Base-by-base conservation (phyloP, 2,888 invertebrate species). In the Acholoe squamosa region DNA sequence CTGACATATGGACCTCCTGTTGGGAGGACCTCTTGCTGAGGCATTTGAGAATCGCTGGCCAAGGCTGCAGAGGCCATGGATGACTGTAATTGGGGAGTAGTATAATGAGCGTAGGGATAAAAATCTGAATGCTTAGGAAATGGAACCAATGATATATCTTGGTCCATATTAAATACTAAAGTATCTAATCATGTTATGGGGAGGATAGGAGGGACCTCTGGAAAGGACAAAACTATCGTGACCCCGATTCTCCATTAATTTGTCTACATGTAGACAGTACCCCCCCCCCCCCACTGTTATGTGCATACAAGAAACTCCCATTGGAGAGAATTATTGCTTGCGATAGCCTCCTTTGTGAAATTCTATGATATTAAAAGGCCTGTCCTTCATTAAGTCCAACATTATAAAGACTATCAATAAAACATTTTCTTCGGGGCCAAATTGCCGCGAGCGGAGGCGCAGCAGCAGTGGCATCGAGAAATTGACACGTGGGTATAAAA, bases 1-100 rank as follows among this genome's bases (percentile, higher is more conserved):
- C 43, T 84, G 84, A 84, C 84, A 84, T 84, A 84, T 84, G 54
- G 54, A 52, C 54, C 52, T 25, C 84, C 84, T 25, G 84, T 80
- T 31, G 10, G 33, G 80, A n/a, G n/a, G n/a, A n/a, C 31, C 10
- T n/a, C 76, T 28, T n/a, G 61, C 12, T 61, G n/a, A n/a, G 61
- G 61, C 61, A 61, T 19, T 61, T 61, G 61, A 14, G 19, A 19
- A 1, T 43, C 43, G 12, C 54, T 54, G 54, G 12, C 54, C 54
- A 54, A 54, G 54, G 10, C 25, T 25, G 76, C 10, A 76, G 76
- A 5, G 28, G 33, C 31, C 33, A 33, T 19, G 28, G 10, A 19
- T 3, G 77, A 28, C n/a, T 28, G 84, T 22, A 16, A n/a, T 19
- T 14, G 5, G 51, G 84, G 19, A 84, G 51, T 33, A 33, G 51